Conservation (phyloP, 2,113 vertebrate species). For the Paradoxurus hermaphroditus region DNA sequence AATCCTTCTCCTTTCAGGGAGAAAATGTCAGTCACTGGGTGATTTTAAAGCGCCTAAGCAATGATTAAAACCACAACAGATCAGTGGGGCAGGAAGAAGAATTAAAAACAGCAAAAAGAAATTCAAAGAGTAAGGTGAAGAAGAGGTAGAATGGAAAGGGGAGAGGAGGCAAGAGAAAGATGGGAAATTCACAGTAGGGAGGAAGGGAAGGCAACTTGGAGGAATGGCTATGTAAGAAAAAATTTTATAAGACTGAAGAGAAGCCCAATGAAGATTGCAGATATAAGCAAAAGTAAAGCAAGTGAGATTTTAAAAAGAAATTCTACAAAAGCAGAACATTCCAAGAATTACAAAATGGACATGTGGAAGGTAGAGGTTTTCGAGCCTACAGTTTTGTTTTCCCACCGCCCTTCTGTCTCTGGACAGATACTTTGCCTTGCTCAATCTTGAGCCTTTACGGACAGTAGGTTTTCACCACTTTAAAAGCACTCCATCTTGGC, state of each 20-base stretch:
- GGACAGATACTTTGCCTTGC: not conserved
- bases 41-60: conserved; percentile 29
- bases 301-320: not conserved
- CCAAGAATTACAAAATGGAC: not conserved
- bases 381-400: not conserved
- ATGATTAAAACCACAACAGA: not conserved
- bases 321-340: not conserved
- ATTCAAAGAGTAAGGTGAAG: not conserved
- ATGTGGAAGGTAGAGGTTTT: not conserved
- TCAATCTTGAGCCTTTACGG: not conserved
- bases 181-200: not conserved
- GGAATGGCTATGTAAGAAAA: not conserved
- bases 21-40: conserved; percentile 26
- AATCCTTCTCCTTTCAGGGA: conserved; percentile 46
- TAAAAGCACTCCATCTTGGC: not conserved
- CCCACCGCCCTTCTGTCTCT: not conserved
- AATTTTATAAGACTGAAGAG: not conserved
- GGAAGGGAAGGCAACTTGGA: not conserved
- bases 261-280: not conserved
- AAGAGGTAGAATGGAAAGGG: not conserved
- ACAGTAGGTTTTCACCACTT: not conserved
- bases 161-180: not conserved
- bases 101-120: not conserved
- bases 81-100: not conserved
- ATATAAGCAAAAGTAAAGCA: not conserved